Evolutionary conservation across 2,797 vertebrate species (phyloP).

Genomic region (Mormyrus proboscirostris): DNA sequence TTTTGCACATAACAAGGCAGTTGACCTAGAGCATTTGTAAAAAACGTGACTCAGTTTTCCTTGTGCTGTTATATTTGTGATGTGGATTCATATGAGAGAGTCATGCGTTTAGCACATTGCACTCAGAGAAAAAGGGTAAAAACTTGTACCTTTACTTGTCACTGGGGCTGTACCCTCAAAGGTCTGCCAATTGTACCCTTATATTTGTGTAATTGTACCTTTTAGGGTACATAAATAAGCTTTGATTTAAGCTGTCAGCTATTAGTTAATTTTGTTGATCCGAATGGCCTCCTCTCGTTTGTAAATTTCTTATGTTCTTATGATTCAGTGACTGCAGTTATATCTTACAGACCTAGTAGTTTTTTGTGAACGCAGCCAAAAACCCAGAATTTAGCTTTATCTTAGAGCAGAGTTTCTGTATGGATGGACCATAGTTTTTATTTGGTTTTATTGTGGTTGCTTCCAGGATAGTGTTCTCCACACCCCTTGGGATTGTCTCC

Average conservation of each 20-base stretch:
- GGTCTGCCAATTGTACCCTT: too few species aligned
- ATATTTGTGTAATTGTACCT: too few species aligned
- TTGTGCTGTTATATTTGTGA: not conserved
- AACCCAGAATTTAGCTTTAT: not conserved
- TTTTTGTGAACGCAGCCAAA: not conserved
- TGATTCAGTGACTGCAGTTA: not conserved
- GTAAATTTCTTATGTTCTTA: not conserved
- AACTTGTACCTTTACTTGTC: too few species aligned
- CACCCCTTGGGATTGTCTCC: slow-evolving; percentile 46
- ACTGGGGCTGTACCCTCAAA: too few species aligned
- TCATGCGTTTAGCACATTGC: not conserved
- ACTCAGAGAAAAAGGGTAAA: too few species aligned
- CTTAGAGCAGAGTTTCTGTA: not conserved
- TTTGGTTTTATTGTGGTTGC: slow-evolving; percentile 7
- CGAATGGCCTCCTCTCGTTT: not conserved
- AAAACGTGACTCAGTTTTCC: not conserved
- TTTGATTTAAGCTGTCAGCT: not conserved
- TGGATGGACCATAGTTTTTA: not conserved
- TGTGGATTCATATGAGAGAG: not conserved
- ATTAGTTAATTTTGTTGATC: not conserved
- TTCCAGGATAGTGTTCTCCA: slow-evolving; percentile 45
- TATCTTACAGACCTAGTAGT: not conserved
- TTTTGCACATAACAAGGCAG: not conserved
- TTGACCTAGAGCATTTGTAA: not conserved
- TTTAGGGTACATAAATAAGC: too few species aligned